phyloP scores from a whole-genome alignment of 2,797 vertebrate genomes.

The Agapornis canus region DNA sequence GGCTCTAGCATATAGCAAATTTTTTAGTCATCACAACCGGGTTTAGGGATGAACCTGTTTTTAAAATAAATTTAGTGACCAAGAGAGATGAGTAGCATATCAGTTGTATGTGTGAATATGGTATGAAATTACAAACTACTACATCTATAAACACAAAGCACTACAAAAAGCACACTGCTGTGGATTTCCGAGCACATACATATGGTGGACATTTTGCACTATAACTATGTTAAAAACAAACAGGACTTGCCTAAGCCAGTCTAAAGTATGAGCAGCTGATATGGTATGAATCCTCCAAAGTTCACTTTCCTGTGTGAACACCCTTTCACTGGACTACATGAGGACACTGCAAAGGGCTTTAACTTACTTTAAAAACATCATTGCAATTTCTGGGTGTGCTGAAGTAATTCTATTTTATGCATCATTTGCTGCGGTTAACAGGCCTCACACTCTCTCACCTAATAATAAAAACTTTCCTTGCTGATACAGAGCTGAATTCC shows the following conservation, averaged over 20 bases:
- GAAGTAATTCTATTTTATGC: slow-evolving; percentile 4
- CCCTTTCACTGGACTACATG: not conserved
- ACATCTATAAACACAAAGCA: not conserved
- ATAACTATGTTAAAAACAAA: not conserved
- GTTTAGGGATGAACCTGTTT: not conserved
- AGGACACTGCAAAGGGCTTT: not conserved
- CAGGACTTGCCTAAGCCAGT: accelerated
- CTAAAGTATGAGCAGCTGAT: too few species aligned
- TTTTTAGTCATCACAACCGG: not conserved
- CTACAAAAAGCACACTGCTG: accelerated
- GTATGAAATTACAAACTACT: not conserved
- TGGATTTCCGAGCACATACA: not conserved
- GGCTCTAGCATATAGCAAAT: accelerated
- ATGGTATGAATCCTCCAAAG: accelerated
- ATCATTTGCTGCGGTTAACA: not conserved
- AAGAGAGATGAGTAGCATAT: accelerated
- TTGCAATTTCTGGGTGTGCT: not conserved
- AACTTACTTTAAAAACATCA: not conserved
- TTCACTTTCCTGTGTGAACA: not conserved
- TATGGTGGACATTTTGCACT: accelerated
- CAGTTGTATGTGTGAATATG: not conserved
- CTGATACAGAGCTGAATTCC: not conserved
- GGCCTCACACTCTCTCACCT: not conserved
- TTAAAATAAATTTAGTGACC: not conserved
- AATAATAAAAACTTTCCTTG: not conserved